Conservation (phyloP, 2,113 vertebrate species). For the Clarias magur region DNA sequence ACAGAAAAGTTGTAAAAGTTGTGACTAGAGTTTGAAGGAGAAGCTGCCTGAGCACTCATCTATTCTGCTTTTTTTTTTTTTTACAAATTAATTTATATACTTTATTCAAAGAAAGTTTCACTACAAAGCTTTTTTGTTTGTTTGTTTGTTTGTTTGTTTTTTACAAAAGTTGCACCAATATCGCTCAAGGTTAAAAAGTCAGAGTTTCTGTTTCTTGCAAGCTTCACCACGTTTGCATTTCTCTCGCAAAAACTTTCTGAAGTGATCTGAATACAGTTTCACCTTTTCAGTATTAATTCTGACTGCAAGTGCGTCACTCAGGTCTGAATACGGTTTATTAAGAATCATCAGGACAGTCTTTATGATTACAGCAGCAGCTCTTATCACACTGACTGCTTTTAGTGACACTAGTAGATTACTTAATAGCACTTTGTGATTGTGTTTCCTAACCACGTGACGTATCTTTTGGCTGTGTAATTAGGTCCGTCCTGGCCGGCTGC, state of each 20-base stretch:
- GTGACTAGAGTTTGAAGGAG: not conserved
- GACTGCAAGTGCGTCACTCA: too few relatives aligned
- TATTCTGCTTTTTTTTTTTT: not conserved
- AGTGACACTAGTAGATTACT: not conserved
- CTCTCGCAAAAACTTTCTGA: too few relatives aligned
- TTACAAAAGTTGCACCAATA: not conserved
- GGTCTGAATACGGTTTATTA: not conserved
- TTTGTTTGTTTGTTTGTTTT: too few relatives aligned
- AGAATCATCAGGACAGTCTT: not conserved
- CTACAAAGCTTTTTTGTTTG: too few relatives aligned
- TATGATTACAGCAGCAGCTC: not conserved
- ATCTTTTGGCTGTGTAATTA: conserved; percentile 26
- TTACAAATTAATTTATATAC: not conserved
- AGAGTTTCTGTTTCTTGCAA: not conserved
- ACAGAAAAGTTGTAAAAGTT: not conserved
- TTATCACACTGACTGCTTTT: not conserved
- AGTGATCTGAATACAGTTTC: not conserved
- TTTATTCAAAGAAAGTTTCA: too few relatives aligned
- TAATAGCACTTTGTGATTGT: not conserved
- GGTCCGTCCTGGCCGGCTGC: conserved; percentile 78
- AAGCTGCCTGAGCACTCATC: not conserved
- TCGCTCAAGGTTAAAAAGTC: not conserved
- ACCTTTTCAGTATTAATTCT: not conserved
- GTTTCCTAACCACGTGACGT: not conserved
- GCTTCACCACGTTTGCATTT: too few relatives aligned